Base-by-base conservation (phyloP, 2,113 vertebrate genomes). In the Stigmatopora nigra region DNA sequence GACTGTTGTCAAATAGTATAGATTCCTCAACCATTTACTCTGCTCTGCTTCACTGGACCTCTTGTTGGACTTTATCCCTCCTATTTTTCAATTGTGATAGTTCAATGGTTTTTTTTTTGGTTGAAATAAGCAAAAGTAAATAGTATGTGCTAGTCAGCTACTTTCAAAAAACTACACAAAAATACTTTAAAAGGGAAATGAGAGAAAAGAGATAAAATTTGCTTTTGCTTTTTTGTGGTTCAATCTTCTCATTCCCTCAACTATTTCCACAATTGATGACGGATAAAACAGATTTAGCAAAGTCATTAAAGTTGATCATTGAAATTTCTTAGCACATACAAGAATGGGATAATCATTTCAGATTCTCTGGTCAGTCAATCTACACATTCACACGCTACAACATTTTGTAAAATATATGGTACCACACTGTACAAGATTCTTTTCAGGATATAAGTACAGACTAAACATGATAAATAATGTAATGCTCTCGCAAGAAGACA, bases 231-330 rank as follows among this genome's bases (percentile, higher is more conserved):
- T 65, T 44, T 46, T 38, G 45, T 20, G 14, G 17, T 31, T 35
- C 52, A 25, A 15, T 22, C 38, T 41, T 52, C 35, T 17, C 38
- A 12, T 22, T 46, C 52, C 16, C 19, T 0, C 5, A 2, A 19
- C 1, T 4, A 2, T 7, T 2, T 57, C 46, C 45, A 12, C 8
- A 77, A 86, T 86, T 81, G 67, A 86, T 85, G 67, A 78, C 72
- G 66, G 52, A 64, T 69, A 80, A 62, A 69, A 67, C 68, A 68
- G 70, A 80, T 71, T 69, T 78, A 80, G 73, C 69, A 75, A 78
- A 68, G 75, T 80, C 79, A 71, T 79, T 61, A 36, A 71, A 57
- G 69, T 78, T 73, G 60, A 56, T 57, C 68, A 61, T 75, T 86
- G 73, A 88, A 78, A 41, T 41, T 41, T 41, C 7, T 41, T 41